These are phyloP conservation scores for Aeoliscus strigatus DNA, from an alignment of 2,797 vertebrate genomes.

Conservation along the genomic window DNA sequence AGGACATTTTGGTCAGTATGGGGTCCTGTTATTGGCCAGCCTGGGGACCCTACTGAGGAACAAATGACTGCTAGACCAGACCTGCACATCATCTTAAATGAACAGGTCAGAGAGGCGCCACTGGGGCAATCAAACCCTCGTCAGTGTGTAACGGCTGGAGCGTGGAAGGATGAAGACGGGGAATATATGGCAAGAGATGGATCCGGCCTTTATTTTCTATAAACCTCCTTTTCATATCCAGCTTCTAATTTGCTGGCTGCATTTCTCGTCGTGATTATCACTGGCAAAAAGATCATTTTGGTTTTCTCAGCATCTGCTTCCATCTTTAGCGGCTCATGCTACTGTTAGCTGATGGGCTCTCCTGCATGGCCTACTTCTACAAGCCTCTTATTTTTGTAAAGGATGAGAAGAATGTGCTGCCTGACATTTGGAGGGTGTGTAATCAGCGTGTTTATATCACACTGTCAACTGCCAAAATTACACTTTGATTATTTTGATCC, in stretches of 20 bases:
- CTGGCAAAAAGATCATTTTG: constrained; percentile 27
- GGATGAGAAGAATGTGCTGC: constrained; percentile 10
- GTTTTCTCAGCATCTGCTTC: constrained; percentile 26
- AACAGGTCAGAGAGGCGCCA: constrained; percentile 68
- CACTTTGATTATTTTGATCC: not conserved
- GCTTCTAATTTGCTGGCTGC: constrained; percentile 25
- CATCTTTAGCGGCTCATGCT: constrained; percentile 15
- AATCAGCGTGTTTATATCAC: constrained; percentile 32
- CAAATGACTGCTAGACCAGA: constrained; percentile 65
- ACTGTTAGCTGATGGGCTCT: constrained; percentile 21
- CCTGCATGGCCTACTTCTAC: constrained; percentile 41
- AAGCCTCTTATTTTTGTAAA: constrained; percentile 34
- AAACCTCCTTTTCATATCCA: constrained; percentile 22
- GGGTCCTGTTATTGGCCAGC: constrained; percentile 61
- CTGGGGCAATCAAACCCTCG: constrained; percentile 70
- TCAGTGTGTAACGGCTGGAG: constrained; percentile 60
- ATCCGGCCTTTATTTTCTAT: constrained; percentile 23
- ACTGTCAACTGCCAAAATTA: constrained; percentile 15
- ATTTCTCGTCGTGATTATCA: constrained; percentile 20
- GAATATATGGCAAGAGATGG: constrained; percentile 2
- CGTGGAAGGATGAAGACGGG: constrained; percentile 1
- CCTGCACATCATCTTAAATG: constrained; percentile 78
- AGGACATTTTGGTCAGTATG: constrained; percentile 54
- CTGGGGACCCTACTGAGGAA: constrained; percentile 54
- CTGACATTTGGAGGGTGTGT: constrained; percentile 13